A percentile compares a stretch with the other conserved stretches of the same genome.
Conservation (phyloP, 2,888 invertebrate species). For the Trisateles emortualis region DNA sequence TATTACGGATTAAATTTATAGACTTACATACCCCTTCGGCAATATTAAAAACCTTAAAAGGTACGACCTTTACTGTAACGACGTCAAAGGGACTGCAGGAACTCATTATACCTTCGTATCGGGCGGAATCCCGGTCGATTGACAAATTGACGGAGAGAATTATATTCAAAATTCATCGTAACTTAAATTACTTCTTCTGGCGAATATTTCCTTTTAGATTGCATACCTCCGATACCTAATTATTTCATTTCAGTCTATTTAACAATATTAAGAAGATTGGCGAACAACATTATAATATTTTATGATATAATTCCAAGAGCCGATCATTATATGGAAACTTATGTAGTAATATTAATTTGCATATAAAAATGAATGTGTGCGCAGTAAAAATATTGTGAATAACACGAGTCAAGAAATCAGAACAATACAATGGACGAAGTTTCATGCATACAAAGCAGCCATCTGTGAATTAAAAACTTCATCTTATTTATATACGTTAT, state of each 20-base stretch:
- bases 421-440: slow-evolving; percentile 8
- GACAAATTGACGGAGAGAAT: slow-evolving; percentile 35
- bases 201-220: background rate
- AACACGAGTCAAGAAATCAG: slow-evolving; percentile 7
- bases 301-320: background rate
- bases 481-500: background rate
- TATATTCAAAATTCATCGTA: slow-evolving; percentile 25
- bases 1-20: slow-evolving; percentile 31
- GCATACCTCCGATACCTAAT: background rate
- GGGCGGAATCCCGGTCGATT: slow-evolving; percentile 25
- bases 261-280: background rate
- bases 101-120: slow-evolving; percentile 38
- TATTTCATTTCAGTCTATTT: background rate
- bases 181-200: slow-evolving; percentile 29
- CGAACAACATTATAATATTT: background rate
- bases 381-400: slow-evolving; percentile 8
- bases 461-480: slow-evolving; percentile 9
- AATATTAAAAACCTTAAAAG: slow-evolving; percentile 37
- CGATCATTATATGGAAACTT: background rate
- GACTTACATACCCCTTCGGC: slow-evolving; percentile 25
- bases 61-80: slow-evolving; percentile 25
- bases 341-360: slow-evolving; percentile 1
- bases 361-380: slow-evolving; percentile 3
- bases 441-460: slow-evolving; percentile 12
- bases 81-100: slow-evolving; percentile 38